Evolutionary conservation across 2,113 vertebrate genomes (phyloP), one percentile per base, ranked within the genome.

Genomic region (Paedocypris sp.): DNA sequence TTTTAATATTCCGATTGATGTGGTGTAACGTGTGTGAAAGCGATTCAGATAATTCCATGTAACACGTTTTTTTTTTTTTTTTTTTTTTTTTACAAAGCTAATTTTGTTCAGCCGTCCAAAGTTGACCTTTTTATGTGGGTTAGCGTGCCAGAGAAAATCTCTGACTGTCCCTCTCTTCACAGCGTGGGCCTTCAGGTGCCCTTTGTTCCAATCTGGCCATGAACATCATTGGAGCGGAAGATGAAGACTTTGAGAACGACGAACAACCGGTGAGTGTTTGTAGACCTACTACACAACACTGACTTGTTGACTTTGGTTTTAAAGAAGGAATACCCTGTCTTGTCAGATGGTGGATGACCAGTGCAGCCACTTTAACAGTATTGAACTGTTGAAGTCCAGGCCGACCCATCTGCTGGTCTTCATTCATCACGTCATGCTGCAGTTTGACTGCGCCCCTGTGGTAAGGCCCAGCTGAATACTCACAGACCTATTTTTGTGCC

Each of bases 191-290:
- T 59, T 76, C 67, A 60, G 75, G 79, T 64, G 73, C 79, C 66
- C 76, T 69, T 31, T 32, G 70, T 75, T 78, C 75, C 57, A 73
- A 76, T 73, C 51, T 70, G 66, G 79, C 83, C 19, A 69, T 85
- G 79, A 86, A 77, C 59, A 94, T 94, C 79, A 94, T 94, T 0
- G 91, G 91, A 47, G 91, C 91, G 0, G 91, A 94, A 73, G 91
- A 94, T 8, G 91, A 94, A 72, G 87, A 91, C 42, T 94, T 94
- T 67, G 91, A 94, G 74, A 92, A 88, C 3, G 91, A 94, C 56
- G 75, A 93, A 50, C 84, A 85, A 39, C 79, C 82, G 46, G 89
- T 92, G 73, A 89, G 89, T 70, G 6, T n/a, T n/a, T n/a, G n/a
- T n/a, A n/a, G n/a, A n/a, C n/a, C n/a, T n/a, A n/a, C n/a, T n/a